Base-by-base conservation (phyloP, 1,140 invertebrate genomes). In the Drosophila nebulosa region DNA sequence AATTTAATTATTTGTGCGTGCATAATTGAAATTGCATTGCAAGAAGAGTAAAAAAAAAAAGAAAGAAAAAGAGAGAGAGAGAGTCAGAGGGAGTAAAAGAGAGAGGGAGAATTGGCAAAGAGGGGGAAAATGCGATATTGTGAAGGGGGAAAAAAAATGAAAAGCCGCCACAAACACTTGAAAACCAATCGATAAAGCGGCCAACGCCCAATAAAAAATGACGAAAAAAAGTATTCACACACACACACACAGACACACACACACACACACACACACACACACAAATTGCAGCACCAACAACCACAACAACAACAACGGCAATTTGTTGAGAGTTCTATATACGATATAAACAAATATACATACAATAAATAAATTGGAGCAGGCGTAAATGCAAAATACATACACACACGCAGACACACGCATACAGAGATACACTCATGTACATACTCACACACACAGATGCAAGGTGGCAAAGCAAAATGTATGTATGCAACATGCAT, bases 281-380 rank as follows among this genome's bases (percentile, higher is more conserved):
- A n/a, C n/a, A n/a, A n/a, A 36, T 1, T 61, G 59, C 24, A 50
- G 32, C 62, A 53, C 14, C 32, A 39, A 32, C 64, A 61, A 57
- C 61, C 72, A 57, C 39, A 65, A 57, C 67, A 79, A 35, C 59
- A 62, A 52, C 60, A 78, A 76, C 81, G 79, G 71, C 81, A 86
- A 86, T 81, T 85, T 88, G 74, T 86, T 81, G 78, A 85, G 83
- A 81, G 70, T 80, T 84, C 79, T 88, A 86, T 81, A 88, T 86
- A 85, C 72, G 63, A 85, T 79, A 85, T 84, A 85, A 85, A 85
- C 80, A 85, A 85, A 85, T 85, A 85, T 79, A 85, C 80, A 85
- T 85, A 81, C 81, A 81, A 86, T 86, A 86, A 86, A 86, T 86
- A 88, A 86, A 86, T 86, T 86, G 81, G 81, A 86, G 83, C 81